Evolutionary conservation across 2,797 vertebrate genomes (phyloP).

Genomic region (Chrosomus eos): DNA sequence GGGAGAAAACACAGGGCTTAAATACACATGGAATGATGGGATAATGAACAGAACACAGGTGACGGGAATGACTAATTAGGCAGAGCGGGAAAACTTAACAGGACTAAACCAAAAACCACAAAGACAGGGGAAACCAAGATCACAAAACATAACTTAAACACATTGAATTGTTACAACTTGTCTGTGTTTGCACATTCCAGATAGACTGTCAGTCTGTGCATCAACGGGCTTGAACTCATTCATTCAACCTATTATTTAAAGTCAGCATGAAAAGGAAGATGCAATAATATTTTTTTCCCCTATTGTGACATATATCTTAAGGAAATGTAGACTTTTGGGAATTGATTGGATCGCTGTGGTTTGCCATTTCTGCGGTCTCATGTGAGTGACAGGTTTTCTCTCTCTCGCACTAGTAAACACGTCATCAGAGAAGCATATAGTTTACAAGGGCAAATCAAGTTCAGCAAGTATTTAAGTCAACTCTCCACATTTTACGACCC

Average conservation of each 20-base stretch:
- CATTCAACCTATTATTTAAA: background rate
- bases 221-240: background rate
- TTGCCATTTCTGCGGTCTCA: background rate
- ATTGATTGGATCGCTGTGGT: background rate
- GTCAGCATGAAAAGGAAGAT: background rate
- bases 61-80: too few relatives aligned
- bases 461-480: conserved; percentile 39
- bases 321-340: background rate
- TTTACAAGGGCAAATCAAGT: conserved; percentile 1
- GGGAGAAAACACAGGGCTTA: too few relatives aligned
- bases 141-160: too few relatives aligned
- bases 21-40: too few relatives aligned
- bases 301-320: background rate
- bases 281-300: background rate
- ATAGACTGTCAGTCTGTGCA: background rate
- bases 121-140: too few relatives aligned
- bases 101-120: too few relatives aligned
- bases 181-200: background rate
- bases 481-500: conserved; percentile 46
- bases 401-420: background rate
- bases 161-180: too few relatives aligned
- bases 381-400: background rate
- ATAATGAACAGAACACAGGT: too few relatives aligned
- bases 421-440: background rate
- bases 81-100: too few relatives aligned